phyloP scores from a whole-genome alignment of 2,888 invertebrate genomes.

The Saturnia japonica region DNA sequence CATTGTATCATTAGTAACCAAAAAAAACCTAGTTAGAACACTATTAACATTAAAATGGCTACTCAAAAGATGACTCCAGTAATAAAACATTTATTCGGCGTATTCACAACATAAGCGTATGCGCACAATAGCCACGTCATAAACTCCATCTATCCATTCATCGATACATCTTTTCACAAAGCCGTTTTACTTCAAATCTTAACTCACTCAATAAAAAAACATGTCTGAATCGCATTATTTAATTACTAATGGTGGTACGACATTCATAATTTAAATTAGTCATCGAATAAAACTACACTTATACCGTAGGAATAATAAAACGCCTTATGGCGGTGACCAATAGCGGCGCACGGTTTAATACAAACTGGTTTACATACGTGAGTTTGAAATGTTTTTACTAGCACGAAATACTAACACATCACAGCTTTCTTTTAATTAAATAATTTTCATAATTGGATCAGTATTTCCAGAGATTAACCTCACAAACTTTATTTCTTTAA shows the following conservation, averaged over 20 bases:
- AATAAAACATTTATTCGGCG: too few species aligned
- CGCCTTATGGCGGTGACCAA: background rate
- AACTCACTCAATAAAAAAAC: background rate
- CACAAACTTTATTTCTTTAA: too few species aligned
- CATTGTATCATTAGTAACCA: too few species aligned
- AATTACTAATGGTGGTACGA: constrained; percentile 4
- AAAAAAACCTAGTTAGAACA: too few species aligned
- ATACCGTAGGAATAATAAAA: constrained; percentile 23
- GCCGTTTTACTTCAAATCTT: background rate
- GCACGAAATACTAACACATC: too few species aligned
- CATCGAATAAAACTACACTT: constrained; percentile 22
- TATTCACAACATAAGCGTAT: background rate
- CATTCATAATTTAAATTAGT: constrained; percentile 12
- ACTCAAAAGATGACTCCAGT: too few species aligned
- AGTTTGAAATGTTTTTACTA: background rate
- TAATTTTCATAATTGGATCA: too few species aligned
- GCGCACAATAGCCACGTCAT: background rate
- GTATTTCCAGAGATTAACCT: too few species aligned
- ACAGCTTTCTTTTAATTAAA: too few species aligned
- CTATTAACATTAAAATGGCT: too few species aligned
- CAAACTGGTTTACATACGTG: background rate
- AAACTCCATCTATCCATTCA: background rate
- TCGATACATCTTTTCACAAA: background rate
- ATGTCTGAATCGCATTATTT: background rate
- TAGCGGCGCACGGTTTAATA: constrained; percentile 6